These are phyloP conservation scores for Cristatella mucedo DNA, from an alignment of 2,888 invertebrate species.

Conservation along the genomic window DNA sequence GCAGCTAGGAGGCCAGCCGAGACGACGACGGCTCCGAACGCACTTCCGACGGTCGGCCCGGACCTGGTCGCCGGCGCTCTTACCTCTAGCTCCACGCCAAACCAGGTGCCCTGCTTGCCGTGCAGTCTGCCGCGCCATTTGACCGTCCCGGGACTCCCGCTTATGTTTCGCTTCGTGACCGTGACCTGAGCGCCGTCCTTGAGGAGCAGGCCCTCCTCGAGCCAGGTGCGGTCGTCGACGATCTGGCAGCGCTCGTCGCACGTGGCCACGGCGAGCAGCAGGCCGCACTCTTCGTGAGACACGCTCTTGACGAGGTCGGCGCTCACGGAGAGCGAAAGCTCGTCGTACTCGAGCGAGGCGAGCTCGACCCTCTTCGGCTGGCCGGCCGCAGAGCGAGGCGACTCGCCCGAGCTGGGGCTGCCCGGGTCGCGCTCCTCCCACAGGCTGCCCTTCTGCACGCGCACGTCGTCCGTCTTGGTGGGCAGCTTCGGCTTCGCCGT, in stretches of 20 bases:
- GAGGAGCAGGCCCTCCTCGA: neutral
- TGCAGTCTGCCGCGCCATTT: conserved; percentile 5
- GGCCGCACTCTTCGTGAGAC: neutral
- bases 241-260: conserved; percentile 6
- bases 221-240: neutral
- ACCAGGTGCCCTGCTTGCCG: conserved; percentile 8
- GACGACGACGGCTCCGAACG: too few relatives aligned
- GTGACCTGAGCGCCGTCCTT: conserved; percentile 6
- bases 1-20: too few relatives aligned
- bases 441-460: conserved; percentile 5
- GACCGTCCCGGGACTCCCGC: neutral
- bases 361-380: neutral
- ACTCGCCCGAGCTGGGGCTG: neutral
- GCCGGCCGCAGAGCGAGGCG: neutral
- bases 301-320: neutral
- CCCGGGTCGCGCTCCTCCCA: conserved; percentile 4
- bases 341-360: conserved; percentile 1
- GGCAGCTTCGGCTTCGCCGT: neutral
- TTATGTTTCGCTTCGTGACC: conserved; percentile 2
- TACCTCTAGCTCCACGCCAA: conserved; percentile 6
- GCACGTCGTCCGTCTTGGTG: neutral
- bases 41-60: too few relatives aligned
- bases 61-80: too few relatives aligned
- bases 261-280: conserved; percentile 4
- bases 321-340: neutral